Evolutionary conservation across 2,888 invertebrate species (phyloP).

Genomic region (Cabera pusaria): DNA sequence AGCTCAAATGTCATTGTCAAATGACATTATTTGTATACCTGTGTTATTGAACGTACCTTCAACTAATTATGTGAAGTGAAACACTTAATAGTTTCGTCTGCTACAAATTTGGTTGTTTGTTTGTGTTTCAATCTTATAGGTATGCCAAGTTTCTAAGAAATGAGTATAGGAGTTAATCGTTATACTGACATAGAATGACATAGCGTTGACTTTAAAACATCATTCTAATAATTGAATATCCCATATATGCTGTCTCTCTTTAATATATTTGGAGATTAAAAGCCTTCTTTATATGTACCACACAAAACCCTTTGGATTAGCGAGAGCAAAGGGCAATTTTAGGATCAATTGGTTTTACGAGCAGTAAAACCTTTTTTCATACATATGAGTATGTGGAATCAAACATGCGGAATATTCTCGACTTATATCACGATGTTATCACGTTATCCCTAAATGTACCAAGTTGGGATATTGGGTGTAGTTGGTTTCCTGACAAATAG

Average conservation of each 20-base stretch:
- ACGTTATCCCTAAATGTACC: slow-evolving; percentile 14
- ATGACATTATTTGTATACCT: too few relatives aligned
- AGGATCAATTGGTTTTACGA: slow-evolving; percentile 68
- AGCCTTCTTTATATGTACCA: slow-evolving; percentile 32
- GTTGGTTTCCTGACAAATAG: slow-evolving; percentile 3
- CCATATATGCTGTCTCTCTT: slow-evolving; percentile 14
- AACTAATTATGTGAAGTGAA: too few relatives aligned
- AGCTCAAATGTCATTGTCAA: too few relatives aligned
- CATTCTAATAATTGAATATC: not conserved
- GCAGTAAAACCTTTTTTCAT: slow-evolving; percentile 63
- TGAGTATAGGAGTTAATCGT: too few relatives aligned
- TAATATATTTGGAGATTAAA: slow-evolving; percentile 35
- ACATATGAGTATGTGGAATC: slow-evolving; percentile 50
- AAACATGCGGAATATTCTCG: slow-evolving; percentile 37
- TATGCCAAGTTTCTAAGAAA: too few relatives aligned
- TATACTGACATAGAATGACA: too few relatives aligned
- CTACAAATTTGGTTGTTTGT: too few relatives aligned
- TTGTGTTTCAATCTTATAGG: too few relatives aligned
- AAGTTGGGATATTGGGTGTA: slow-evolving; percentile 4
- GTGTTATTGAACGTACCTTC: too few relatives aligned
- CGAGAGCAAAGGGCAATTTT: slow-evolving; percentile 51
- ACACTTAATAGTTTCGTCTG: too few relatives aligned
- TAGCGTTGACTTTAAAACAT: not conserved
- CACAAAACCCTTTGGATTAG: slow-evolving; percentile 37
- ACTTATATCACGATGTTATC: slow-evolving; percentile 19